Evolutionary conservation across 2,888 invertebrate species (phyloP).

Genomic region (Amblyteles armatorius): DNA sequence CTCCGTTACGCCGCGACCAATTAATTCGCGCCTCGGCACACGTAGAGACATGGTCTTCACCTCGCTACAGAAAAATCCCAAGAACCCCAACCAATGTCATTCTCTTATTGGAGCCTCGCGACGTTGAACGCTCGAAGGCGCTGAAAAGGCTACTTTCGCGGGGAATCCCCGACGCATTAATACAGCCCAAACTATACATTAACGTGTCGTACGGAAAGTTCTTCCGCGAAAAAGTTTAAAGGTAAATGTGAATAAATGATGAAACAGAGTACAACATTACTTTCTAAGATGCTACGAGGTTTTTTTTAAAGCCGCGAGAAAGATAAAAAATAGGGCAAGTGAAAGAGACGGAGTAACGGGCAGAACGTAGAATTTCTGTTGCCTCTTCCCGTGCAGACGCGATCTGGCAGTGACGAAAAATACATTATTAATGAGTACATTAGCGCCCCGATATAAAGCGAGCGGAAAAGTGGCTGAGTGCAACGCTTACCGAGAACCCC

Average conservation of each 20-base stretch:
- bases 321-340: constrained; percentile 2
- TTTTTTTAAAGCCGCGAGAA: background rate
- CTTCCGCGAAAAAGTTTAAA: background rate
- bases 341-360: constrained; percentile 26
- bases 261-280: background rate
- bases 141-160: no score
- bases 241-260: background rate
- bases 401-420: constrained; percentile 61
- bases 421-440: constrained; percentile 68
- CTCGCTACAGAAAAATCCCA: no score
- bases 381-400: constrained; percentile 49
- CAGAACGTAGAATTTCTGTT: constrained; percentile 40
- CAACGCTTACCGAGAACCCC: constrained; percentile 33
- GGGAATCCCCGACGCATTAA: background rate
- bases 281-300: background rate
- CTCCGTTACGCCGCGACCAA: no score
- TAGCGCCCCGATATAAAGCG: constrained; percentile 63
- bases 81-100: no score
- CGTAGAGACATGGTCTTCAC: no score
- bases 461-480: constrained; percentile 60
- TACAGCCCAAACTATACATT: background rate
- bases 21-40: no score
- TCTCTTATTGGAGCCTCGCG: no score
- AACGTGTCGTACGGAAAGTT: background rate
- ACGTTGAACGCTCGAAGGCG: no score